A percentile compares a stretch with the other conserved stretches of the same genome.
Conservation (phyloP, 2,113 vertebrate genomes). For the Coracopsis vasa region DNA sequence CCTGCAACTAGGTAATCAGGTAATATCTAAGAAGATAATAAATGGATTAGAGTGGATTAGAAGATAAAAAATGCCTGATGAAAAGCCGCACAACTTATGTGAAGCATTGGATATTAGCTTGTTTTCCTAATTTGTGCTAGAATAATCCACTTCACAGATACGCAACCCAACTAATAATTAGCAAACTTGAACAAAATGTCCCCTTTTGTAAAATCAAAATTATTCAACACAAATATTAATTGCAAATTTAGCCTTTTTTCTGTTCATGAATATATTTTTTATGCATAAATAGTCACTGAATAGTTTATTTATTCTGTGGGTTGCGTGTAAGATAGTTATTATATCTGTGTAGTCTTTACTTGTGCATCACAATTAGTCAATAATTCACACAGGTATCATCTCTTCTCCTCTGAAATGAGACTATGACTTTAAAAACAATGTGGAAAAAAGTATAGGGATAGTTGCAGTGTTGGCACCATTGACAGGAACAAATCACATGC, state of each 20-base stretch:
- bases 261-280: conserved; percentile 26
- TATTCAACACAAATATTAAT: conserved; percentile 47
- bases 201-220: conserved; percentile 4
- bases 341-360: not conserved
- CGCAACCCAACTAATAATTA: not conserved
- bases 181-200: conserved; percentile 13
- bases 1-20: not conserved
- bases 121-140: not conserved
- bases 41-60: not conserved
- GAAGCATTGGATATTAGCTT: not conserved
- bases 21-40: not conserved
- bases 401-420: not conserved
- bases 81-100: not conserved
- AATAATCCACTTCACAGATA: not conserved
- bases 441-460: not conserved
- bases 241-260: conserved; percentile 32
- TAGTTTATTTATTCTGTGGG: not conserved
- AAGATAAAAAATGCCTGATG: not conserved
- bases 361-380: not conserved
- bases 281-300: conserved; percentile 42
- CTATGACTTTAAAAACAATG: not conserved
- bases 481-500: not conserved
- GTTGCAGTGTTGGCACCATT: not conserved
- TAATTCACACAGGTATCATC: not conserved
- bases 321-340: not conserved